Base-by-base conservation (phyloP, 2,113 vertebrate genomes). In the Dicentrarchus labrax region DNA sequence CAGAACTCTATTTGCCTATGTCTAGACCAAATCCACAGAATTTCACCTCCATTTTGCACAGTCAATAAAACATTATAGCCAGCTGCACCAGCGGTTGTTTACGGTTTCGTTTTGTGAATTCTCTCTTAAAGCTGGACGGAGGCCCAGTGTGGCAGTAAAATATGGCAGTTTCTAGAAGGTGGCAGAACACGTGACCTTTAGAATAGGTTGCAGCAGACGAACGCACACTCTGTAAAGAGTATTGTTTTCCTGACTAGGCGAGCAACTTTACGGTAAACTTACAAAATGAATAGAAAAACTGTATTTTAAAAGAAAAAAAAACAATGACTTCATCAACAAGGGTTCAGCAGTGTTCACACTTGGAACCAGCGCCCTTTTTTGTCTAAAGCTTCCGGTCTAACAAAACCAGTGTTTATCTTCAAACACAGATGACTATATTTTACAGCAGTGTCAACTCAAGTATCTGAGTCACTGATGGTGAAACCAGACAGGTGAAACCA, bases 401-500 rank as follows among this genome's bases (percentile, higher is more conserved):
- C 38, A 47, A 21, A 75, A 16, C 45, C 41, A 4, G 36, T 70
- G 80, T 84, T 89, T 89, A 80, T 64, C 68, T 90, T 72, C 41
- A 86, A 83, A 86, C 64, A 50, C 4, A 4, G 53, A 45, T 36
- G 36, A 61, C 67, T 69, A 6, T 36, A 74, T 72, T 74, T 73
- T 47, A 70, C 56, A 62, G 17, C 24, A 21, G 45, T 71, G 73
- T 72, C 24, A 67, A 6, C 64, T 69, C 38, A 48, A 82, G 1
- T 7, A 30, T 51, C 36, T 88, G 85, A 87, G 76, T 85, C 80
- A 86, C 75, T 30, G 81, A 75, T 50, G 86, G 84, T 85, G 89
- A 95, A 92, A 94, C 89, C n/a, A 60, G 62, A 79, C 83, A 66
- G 68, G 88, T 83, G 85, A 89, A 92, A 94, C 94, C 62, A 85